Conservation (phyloP, 2,113 vertebrate species). For the Laterallus jamaicensis region DNA sequence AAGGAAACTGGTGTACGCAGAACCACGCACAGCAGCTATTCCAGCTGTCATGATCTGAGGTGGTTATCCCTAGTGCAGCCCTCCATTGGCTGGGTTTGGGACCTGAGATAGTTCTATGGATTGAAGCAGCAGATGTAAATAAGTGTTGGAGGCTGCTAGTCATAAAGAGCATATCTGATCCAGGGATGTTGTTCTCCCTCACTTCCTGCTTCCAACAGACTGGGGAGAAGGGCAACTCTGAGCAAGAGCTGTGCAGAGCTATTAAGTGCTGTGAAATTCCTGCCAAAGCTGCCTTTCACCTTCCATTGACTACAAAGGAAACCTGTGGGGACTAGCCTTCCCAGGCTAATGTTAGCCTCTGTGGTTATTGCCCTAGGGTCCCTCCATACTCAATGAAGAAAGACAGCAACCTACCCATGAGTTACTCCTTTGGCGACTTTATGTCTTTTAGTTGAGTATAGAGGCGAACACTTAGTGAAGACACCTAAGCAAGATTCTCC, state of each 20-base stretch:
- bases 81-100: background rate
- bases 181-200: background rate
- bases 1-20: background rate
- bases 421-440: background rate
- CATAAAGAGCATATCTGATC: background rate
- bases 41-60: background rate
- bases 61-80: background rate
- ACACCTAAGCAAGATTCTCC: background rate
- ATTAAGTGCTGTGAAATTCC: background rate
- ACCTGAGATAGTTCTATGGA: background rate
- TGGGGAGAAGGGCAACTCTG: background rate
- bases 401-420: background rate
- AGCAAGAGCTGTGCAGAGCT: background rate
- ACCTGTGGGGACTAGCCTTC: background rate
- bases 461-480: background rate
- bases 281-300: slow-evolving; percentile 6
- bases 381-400: background rate
- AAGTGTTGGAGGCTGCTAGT: background rate
- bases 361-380: background rate
- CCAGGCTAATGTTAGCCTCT: background rate
- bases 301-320: background rate
- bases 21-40: rapidly evolving
- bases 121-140: background rate
- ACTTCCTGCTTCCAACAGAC: background rate
- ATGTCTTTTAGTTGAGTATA: background rate